These are phyloP conservation scores for Neocrepidodera transversa DNA, from an alignment of 2,888 invertebrate species.

Conservation along the genomic window DNA sequence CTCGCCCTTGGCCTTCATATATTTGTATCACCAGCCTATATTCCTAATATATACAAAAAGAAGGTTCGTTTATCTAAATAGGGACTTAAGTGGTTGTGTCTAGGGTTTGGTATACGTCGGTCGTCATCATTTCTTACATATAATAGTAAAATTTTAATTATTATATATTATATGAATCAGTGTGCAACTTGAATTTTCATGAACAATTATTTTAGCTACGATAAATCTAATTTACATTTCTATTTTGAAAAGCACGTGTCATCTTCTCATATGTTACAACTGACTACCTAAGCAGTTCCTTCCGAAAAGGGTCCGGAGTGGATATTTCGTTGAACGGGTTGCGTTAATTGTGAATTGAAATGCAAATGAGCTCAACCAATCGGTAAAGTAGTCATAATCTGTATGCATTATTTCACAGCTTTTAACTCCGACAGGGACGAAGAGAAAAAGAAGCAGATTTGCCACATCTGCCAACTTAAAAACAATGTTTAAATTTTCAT, in stretches of 20 bases:
- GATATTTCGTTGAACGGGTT: conserved; percentile 50
- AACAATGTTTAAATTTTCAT: conserved; percentile 54
- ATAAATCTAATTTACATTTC: no score
- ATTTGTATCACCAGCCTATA: no score
- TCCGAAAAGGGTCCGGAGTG: conserved; percentile 34
- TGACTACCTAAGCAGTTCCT: conserved; percentile 20
- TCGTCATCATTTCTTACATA: no score
- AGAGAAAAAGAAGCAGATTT: conserved; percentile 14
- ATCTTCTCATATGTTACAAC: conserved; percentile 15
- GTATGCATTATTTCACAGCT: conserved; percentile 60
- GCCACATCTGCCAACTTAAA: conserved; percentile 52
- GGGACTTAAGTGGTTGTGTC: no score
- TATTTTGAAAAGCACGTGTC: conserved; percentile 18
- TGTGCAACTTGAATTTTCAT: no score
- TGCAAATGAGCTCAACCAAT: conserved; percentile 60
- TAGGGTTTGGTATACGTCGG: no score
- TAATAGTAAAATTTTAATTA: no score
- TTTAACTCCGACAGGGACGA: conserved; percentile 54
- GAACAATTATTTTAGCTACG: no score
- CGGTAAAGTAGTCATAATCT: conserved; percentile 60
- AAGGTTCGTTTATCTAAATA: no score
- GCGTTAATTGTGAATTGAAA: conserved; percentile 62
- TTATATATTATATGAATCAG: no score
- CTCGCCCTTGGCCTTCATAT: no score
- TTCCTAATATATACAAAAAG: no score